phyloP scores from a whole-genome alignment of 1,140 invertebrate genomes.

The Drosophila ercepeae region DNA sequence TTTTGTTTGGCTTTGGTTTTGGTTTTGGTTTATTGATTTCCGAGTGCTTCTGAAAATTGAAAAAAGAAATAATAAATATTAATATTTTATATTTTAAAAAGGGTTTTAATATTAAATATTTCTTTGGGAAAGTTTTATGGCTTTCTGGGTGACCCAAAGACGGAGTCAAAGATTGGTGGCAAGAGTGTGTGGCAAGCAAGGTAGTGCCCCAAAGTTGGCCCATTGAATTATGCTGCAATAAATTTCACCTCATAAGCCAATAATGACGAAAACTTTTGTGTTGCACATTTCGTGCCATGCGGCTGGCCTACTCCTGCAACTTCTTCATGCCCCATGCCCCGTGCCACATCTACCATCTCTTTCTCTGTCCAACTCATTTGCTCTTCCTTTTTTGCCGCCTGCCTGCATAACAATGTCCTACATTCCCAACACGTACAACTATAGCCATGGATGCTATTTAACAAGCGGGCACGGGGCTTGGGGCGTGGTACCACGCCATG shows the following conservation, averaged over 20 bases:
- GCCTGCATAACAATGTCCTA: slow-evolving; percentile 77
- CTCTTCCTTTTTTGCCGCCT: slow-evolving; percentile 35
- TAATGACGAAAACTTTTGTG: slow-evolving; percentile 80
- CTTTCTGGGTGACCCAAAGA: not conserved
- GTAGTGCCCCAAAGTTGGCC: not conserved
- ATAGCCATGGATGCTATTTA: slow-evolving; percentile 62
- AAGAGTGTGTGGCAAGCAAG: not conserved
- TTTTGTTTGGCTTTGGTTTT: slow-evolving; percentile 27
- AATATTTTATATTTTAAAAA: no score
- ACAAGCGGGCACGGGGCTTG: slow-evolving; percentile 43
- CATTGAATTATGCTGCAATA: slow-evolving; percentile 79
- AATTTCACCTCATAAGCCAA: slow-evolving; percentile 80
- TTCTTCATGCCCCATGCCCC: not conserved
- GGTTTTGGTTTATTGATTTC: not conserved
- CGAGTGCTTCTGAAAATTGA: not conserved
- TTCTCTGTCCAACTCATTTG: slow-evolving; percentile 7
- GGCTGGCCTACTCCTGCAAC: slow-evolving; percentile 31
- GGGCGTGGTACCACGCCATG: slow-evolving; percentile 19
- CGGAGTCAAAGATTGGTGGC: not conserved
- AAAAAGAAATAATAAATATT: not conserved
- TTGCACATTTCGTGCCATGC: slow-evolving; percentile 71
- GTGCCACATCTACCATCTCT: not conserved
- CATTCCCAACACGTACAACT: slow-evolving; percentile 69
- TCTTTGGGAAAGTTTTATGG: no score
- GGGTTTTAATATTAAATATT: no score